Conservation (phyloP, 2,888 invertebrate species). For the Microctonus hyperodae region DNA sequence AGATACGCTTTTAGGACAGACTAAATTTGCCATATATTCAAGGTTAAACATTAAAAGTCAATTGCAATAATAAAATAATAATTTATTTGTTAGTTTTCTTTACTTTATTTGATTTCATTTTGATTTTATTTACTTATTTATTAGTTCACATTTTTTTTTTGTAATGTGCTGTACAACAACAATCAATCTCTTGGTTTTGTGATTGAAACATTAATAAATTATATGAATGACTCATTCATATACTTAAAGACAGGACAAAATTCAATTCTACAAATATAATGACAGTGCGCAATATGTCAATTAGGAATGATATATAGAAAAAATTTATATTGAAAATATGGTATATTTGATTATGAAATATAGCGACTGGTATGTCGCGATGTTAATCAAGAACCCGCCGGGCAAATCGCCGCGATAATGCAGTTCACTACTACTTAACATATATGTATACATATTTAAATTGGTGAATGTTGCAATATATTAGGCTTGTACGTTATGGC, state of each 20-base stretch:
- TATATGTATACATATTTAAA: slow-evolving; percentile 6
- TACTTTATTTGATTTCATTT: background rate
- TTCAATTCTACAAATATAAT: slow-evolving; percentile 4
- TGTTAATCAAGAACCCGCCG: slow-evolving; percentile 29
- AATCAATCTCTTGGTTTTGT: background rate
- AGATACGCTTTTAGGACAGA: slow-evolving; percentile 13
- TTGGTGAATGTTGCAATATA: slow-evolving; percentile 14
- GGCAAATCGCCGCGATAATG: slow-evolving; percentile 29
- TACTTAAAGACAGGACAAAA: slow-evolving; percentile 7
- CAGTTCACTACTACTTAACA: slow-evolving; percentile 18
- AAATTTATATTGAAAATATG: background rate
- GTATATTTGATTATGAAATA: slow-evolving; percentile 32
- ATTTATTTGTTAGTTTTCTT: background rate
- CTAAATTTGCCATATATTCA: slow-evolving; percentile 9
- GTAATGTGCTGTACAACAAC: background rate
- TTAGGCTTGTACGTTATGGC: slow-evolving; percentile 3
- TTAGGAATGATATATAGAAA: slow-evolving; percentile 19
- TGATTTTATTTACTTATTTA: too few relatives aligned
- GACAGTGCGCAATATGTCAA: slow-evolving; percentile 21
- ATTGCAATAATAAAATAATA: background rate
- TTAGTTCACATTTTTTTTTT: slow-evolving; percentile 10
- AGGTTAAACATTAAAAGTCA: background rate
- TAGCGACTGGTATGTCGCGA: slow-evolving; percentile 33
- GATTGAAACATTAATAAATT: background rate
- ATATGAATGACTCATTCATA: slow-evolving; percentile 28